A percentile compares a stretch with the other conserved stretches of the same genome.
phyloP scores from a whole-genome alignment of 2,113 vertebrate genomes.

The Merops nubicus region DNA sequence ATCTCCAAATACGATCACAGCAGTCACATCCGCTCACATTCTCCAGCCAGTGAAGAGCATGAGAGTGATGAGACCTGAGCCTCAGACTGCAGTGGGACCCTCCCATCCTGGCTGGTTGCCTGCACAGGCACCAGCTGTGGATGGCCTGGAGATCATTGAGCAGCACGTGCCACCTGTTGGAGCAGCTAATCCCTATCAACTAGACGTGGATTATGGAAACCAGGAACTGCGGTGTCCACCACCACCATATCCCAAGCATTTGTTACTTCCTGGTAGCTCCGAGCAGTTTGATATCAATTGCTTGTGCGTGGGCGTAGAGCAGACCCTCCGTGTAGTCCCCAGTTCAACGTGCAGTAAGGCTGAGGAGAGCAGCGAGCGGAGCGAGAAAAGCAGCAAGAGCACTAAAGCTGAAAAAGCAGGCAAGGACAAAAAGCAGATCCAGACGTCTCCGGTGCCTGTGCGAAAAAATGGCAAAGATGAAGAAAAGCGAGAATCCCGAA shows the following conservation, averaged over 20 bases:
- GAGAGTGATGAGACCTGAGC: slow-evolving; percentile 93
- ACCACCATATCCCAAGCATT: slow-evolving; percentile 92
- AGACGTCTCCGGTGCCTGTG: slow-evolving; percentile 93
- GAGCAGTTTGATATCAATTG: slow-evolving; percentile 80
- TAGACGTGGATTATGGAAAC: slow-evolving; percentile 78
- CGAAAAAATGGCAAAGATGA: slow-evolving; percentile 90
- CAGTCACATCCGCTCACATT: slow-evolving; percentile 93
- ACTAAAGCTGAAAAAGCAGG: slow-evolving; percentile 83
- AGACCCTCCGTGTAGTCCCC: slow-evolving; percentile 70
- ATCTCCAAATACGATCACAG: slow-evolving; percentile 90
- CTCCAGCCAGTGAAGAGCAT: slow-evolving; percentile 96
- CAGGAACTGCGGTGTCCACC: slow-evolving; percentile 90
- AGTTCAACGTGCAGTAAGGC: slow-evolving; percentile 45
- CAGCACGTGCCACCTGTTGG: slow-evolving; percentile 79
- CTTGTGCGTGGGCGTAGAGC: slow-evolving; percentile 76
- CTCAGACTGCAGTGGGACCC: slow-evolving; percentile 95
- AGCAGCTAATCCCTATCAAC: slow-evolving; percentile 75
- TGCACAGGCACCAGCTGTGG: slow-evolving; percentile 73
- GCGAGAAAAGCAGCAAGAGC: slow-evolving; percentile 82
- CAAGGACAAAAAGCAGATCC: slow-evolving; percentile 97
- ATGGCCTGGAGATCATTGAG: slow-evolving; percentile 78
- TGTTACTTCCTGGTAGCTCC: slow-evolving; percentile 77
- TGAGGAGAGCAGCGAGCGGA: slow-evolving; percentile 71
- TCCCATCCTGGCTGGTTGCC: slow-evolving; percentile 93
- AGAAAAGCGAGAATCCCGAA: slow-evolving; percentile 95